phyloP scores from a whole-genome alignment of 2,797 vertebrate genomes.

The Toxotes lorentzi region DNA sequence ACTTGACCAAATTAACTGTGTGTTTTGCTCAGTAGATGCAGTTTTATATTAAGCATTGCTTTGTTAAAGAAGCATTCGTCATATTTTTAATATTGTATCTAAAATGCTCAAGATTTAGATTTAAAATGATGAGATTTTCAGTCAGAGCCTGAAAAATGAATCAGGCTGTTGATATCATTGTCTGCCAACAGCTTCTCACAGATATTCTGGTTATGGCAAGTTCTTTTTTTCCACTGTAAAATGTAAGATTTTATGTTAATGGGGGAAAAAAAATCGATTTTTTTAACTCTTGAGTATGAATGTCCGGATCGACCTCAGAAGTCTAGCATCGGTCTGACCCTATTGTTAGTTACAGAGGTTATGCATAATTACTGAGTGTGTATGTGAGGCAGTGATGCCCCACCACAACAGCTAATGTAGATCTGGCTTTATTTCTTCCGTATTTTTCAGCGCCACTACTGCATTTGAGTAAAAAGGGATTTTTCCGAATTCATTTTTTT shows the following conservation, averaged over 20 bases:
- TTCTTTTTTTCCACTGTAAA: too few relatives aligned
- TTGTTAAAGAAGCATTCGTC: not conserved
- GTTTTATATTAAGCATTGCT: not conserved
- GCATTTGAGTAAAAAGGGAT: not conserved
- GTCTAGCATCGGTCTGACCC: not conserved
- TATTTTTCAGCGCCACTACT: not conserved
- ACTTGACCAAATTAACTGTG: not conserved
- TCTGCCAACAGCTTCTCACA: not conserved
- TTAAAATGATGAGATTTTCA: not conserved
- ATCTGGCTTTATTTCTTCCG: not conserved
- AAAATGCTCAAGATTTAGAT: not conserved
- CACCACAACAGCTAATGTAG: not conserved
- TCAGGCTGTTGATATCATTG: not conserved
- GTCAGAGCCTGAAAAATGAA: not conserved
- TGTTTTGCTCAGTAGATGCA: not conserved
- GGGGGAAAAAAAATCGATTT: too few relatives aligned
- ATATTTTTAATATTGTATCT: not conserved
- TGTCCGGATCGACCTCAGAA: not conserved
- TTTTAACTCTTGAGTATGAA: not conserved
- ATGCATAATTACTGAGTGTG: too few relatives aligned
- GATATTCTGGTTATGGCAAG: not conserved
- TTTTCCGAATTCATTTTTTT: not conserved
- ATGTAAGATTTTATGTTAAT: too few relatives aligned
- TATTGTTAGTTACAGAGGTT: not conserved
- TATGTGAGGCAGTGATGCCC: not conserved